These are phyloP conservation scores for Tethya wilhelma DNA, from an alignment of 37 sponge, comb jelly and placozoan species.

Conservation along the genomic window DNA sequence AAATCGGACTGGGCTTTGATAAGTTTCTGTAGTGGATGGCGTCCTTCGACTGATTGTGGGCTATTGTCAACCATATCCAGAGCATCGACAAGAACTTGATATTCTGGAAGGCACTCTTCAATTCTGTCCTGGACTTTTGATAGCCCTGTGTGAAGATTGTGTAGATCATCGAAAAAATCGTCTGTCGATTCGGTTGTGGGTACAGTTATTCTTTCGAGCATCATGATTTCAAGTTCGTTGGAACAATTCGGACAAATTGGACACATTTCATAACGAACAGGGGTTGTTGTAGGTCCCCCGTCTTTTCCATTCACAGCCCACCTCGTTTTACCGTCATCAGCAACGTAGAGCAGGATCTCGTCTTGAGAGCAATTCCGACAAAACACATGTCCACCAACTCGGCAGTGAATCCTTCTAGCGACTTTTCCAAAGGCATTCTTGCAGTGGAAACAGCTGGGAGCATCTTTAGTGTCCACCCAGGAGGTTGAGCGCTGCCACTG, in stretches of 20 bases:
- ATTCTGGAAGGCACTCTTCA: constrained; percentile 37
- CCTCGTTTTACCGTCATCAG: not conserved
- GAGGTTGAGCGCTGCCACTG: constrained; percentile 44
- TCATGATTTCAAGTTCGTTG: constrained; percentile 12
- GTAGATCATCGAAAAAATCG: constrained; percentile 41
- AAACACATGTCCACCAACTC: constrained; percentile 72
- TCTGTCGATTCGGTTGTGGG: not conserved
- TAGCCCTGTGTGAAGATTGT: constrained; percentile 18
- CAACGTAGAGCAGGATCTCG: constrained; percentile 47
- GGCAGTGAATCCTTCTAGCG: constrained; percentile 53
- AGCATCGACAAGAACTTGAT: constrained; percentile 31
- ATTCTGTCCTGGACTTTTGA: constrained; percentile 17
- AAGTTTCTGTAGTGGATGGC: constrained; percentile 21
- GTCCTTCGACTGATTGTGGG: not conserved
- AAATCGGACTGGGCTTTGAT: constrained; percentile 44
- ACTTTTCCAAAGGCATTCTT: not conserved
- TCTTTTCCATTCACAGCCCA: constrained; percentile 69
- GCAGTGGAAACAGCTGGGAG: constrained; percentile 24
- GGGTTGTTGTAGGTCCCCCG: constrained; percentile 22
- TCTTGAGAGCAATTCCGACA: constrained; percentile 47
- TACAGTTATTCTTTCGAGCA: not conserved
- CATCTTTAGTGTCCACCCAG: constrained; percentile 35
- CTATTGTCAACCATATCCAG: constrained; percentile 15
- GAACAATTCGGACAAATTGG: constrained; percentile 37
- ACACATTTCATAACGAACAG: not conserved